Base-by-base conservation (phyloP, 2,888 invertebrate species). In the Drosophila buzzatii region DNA sequence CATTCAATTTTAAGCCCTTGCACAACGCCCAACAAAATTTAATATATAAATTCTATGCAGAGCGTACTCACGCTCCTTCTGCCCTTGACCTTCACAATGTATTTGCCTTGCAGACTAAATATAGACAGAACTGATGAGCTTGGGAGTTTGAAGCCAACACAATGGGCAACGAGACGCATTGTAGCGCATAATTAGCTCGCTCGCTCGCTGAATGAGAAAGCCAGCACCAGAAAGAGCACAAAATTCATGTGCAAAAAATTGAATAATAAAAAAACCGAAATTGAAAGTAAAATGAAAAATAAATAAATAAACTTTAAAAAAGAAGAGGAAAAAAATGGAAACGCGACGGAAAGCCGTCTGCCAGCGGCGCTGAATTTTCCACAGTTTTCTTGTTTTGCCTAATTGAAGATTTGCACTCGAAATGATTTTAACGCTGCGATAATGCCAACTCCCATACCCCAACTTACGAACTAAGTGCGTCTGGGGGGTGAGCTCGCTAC, bases 181-280 rank as follows among this genome's bases (percentile, higher is more conserved):
- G 84, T 83, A 78, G 90, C 89, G 86, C 86, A 86, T 90, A 86
- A 86, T 86, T 90, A 86, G 90, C 89, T 77, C 59, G 65, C 80
- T 82, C 78, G 90, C 89, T 77, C 59, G 65, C 80, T 82, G 80
- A 80, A 85, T 71, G 74, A 79, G 72, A 79, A 85, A 87, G 71
- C 65, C 78, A 61, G 69, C 45, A 62, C 68, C 61, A 41, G 37
- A 76, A 16, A 45, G 63, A 45, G 62, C 33, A 14, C 35, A 18
- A 55, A 51, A 37, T 59, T 55, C 73, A 47, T 63, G 60, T 47
- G 56, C 59, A 56, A 55, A 56, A 51, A 60, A 53, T 31, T 31
- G 70, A 57, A 59, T 60, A 41, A 60, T 18, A 53, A 63, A 66
- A 66, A 60, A 37, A 44, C 2, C 2, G 60, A 70, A 61, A 69